Evolutionary conservation across 2,797 vertebrate genomes (phyloP).

Genomic region (Thunnus albacares): DNA sequence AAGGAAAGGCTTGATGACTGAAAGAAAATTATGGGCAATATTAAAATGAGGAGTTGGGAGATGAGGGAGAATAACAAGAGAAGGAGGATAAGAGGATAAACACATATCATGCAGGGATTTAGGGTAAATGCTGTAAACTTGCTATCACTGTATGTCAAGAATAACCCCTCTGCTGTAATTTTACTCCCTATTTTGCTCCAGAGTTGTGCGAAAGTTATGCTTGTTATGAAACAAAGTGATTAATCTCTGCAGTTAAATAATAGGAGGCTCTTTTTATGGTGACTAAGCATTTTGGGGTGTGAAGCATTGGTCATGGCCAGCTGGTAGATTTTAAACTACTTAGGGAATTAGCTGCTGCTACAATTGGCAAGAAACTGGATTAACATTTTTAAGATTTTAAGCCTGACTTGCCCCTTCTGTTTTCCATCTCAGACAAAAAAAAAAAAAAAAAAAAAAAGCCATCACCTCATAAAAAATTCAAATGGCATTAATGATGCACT

Average conservation of each 20-base stretch:
- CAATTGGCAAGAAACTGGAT: constrained; percentile 76
- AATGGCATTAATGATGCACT: constrained; percentile 63
- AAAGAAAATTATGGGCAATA: constrained; percentile 7
- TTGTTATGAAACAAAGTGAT: constrained; percentile 65
- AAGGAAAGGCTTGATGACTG: constrained; percentile 12
- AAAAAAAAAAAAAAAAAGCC: constrained; percentile 29
- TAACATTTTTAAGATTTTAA: constrained; percentile 77
- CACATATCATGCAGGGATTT: constrained; percentile 56
- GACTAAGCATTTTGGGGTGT: constrained; percentile 69
- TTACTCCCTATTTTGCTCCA: constrained; percentile 13
- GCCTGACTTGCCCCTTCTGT: constrained; percentile 63
- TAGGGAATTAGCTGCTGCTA: constrained; percentile 74
- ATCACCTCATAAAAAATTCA: constrained; percentile 63
- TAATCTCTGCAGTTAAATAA: constrained; percentile 68
- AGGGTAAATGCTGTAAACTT: constrained; percentile 38
- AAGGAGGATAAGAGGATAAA: constrained; percentile 59
- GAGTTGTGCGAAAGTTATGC: constrained; percentile 46
- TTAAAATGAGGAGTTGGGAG: constrained; percentile 30
- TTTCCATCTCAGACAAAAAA: constrained; percentile 37
- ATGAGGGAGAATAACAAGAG: constrained; percentile 36
- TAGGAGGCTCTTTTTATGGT: constrained; percentile 52
- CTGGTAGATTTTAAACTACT: constrained; percentile 78
- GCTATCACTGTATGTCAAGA: constrained; percentile 33
- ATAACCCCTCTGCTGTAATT: constrained; percentile 17
- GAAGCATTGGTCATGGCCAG: constrained; percentile 75